A percentile compares a stretch with the other conserved stretches of the same genome.
These are phyloP conservation scores for Scelioninae gen. 2 DNA, from an alignment of 2,888 invertebrate genomes.

Conservation along the genomic window DNA sequence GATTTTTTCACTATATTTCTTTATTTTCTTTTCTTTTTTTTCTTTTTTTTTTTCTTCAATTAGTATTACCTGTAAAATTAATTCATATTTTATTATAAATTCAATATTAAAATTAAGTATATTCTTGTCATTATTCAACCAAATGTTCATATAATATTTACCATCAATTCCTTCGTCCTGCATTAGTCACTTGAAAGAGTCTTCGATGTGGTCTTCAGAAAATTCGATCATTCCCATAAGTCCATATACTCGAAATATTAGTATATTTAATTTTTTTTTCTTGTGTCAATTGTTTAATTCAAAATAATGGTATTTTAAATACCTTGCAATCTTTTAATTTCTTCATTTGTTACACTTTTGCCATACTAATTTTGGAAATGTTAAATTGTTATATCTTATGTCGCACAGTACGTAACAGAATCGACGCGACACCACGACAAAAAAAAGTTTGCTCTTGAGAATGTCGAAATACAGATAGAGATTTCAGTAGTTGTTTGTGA, in stretches of 20 bases:
- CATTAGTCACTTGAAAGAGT: conserved; percentile 31
- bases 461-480: conserved; percentile 15
- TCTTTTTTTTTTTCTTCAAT: too few relatives aligned
- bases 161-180: conserved; percentile 1
- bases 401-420: conserved; percentile 38
- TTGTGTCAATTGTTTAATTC: neutral
- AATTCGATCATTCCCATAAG: neutral
- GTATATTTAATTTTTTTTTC: neutral
- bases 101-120: too few relatives aligned
- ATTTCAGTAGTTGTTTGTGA: conserved; percentile 1
- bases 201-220: neutral
- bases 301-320: too few relatives aligned
- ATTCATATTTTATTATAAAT: too few relatives aligned
- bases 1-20: too few relatives aligned
- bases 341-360: too few relatives aligned
- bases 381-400: too few relatives aligned
- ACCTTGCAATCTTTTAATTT: neutral
- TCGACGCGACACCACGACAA: conserved; percentile 48
- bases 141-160: neutral
- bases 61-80: too few relatives aligned
- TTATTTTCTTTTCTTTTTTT: too few relatives aligned
- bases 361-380: too few relatives aligned
- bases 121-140: too few relatives aligned
- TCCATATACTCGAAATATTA: neutral
- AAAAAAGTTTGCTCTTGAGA: conserved; percentile 45